Base-by-base conservation (phyloP, 1,140 invertebrate genomes). In the Leptinotarsa defecta region DNA sequence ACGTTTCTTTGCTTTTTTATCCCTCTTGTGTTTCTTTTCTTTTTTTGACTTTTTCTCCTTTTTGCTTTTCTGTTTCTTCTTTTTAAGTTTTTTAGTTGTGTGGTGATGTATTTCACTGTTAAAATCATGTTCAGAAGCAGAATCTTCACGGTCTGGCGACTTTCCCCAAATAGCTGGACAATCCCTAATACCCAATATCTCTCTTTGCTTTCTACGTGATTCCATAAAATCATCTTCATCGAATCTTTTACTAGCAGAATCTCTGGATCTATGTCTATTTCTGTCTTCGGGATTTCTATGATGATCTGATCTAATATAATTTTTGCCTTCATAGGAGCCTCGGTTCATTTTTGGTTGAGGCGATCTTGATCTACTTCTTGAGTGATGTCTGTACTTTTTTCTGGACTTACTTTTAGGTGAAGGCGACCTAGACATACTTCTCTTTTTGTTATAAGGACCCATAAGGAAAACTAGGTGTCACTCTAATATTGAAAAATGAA, bases 91-190 rank as follows among this genome's bases (percentile, higher is more conserved):
- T 52, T 85, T 84, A 22, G 81, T 8, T 48, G 75, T 52, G 11
- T 80, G 80, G 4, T 71, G 19, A 85, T 87, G 80, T 86, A 87
- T 77, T 89, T 90, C 78, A 69, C 65, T 76, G n/a, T 20, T 20
- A 4, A 74, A 67, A 48, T 52, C 79, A 24, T 13, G 19, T 63
- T 75, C 61, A 65, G 67, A 68, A 61, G n/a, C 43, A 20, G 67
- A 74, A 74, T 92, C 88, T 79, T 89, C 86, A 80, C 87, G 87
- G 0, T 86, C 80, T 2, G 94, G 94, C 20, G 92, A 94, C 84
- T 91, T 91, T 61, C 89, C 90, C 93, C 93, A 95, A 49, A 94
- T 88, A 72, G 89, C 86, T 2, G 88, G 84, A 5, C 91, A 89
- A 13, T 93, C 92, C 73, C 90, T 85, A 71, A 91, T 87, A 61